Conservation (phyloP, 2,797 vertebrate genomes). For the Nyctibius grandis region DNA sequence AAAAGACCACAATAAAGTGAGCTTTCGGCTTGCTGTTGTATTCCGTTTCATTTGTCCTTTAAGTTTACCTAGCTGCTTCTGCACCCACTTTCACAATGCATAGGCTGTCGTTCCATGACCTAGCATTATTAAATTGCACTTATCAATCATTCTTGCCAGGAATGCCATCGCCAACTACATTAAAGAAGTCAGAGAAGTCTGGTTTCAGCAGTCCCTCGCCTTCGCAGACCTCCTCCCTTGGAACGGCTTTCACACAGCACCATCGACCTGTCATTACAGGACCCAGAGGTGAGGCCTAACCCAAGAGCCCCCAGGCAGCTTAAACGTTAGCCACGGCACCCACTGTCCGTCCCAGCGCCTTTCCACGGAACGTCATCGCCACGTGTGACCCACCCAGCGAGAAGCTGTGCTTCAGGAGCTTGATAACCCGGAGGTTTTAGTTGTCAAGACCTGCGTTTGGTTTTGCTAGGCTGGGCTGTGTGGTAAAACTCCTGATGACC, state of each 20-base stretch:
- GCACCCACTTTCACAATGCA: slow-evolving; percentile 73
- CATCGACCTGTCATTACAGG: slow-evolving; percentile 96
- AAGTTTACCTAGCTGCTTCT: slow-evolving; percentile 68
- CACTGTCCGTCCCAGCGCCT: not conserved
- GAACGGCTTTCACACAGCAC: slow-evolving; percentile 94
- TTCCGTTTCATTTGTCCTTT: slow-evolving; percentile 62
- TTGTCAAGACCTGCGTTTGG: not conserved
- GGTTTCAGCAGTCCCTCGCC: slow-evolving; percentile 92
- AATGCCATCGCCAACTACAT: slow-evolving; percentile 90
- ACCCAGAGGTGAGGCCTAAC: slow-evolving; percentile 93
- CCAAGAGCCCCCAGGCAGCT: slow-evolving; percentile 29
- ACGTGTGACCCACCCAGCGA: not conserved
- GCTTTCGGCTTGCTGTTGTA: slow-evolving; percentile 40
- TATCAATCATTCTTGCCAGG: slow-evolving; percentile 93
- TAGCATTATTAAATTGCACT: slow-evolving; percentile 86
- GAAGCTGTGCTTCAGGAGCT: not conserved
- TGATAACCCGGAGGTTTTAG: not conserved
- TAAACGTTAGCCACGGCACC: not conserved
- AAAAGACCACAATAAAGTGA: slow-evolving; percentile 48
- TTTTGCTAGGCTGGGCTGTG: not conserved
- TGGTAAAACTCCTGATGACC: not conserved
- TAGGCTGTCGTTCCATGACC: slow-evolving; percentile 78
- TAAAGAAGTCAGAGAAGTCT: slow-evolving; percentile 98
- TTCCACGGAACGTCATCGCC: not conserved
- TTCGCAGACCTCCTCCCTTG: slow-evolving; percentile 90